These are phyloP conservation scores for Platerodrilus igneus DNA, from an alignment of 2,888 invertebrate species.

Conservation along the genomic window DNA sequence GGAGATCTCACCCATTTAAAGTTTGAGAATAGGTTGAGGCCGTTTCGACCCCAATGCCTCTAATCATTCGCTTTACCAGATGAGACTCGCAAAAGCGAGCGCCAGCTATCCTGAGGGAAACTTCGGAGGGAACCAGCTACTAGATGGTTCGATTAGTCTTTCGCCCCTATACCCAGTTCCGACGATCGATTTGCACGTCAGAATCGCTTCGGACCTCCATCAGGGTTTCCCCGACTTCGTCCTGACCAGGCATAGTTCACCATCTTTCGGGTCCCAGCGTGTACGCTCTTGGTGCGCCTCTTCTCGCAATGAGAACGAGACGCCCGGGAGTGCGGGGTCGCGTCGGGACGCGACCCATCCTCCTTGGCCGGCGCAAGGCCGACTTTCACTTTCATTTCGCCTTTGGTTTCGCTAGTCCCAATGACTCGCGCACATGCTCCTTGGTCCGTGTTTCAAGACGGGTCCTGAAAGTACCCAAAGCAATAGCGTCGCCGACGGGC, in stretches of 20 bases:
- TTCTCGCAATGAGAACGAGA: constrained; percentile 48
- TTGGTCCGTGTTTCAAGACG: constrained; percentile 77
- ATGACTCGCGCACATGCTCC: constrained; percentile 68
- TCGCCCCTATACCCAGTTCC: constrained; percentile 69
- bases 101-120: constrained; percentile 71
- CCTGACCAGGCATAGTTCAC: constrained; percentile 70
- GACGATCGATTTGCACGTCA: constrained; percentile 78
- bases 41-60: constrained; percentile 65
- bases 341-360: constrained; percentile 44
- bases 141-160: constrained; percentile 72
- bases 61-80: constrained; percentile 74
- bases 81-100: constrained; percentile 53
- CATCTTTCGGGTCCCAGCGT: constrained; percentile 70
- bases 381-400: constrained; percentile 63
- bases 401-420: constrained; percentile 56
- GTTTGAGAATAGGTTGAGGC: constrained; percentile 73
- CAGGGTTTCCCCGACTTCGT: constrained; percentile 66
- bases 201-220: constrained; percentile 69
- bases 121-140: constrained; percentile 74
- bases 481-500: constrained; percentile 42
- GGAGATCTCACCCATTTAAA: constrained; percentile 68
- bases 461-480: constrained; percentile 53
- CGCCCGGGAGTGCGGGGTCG: constrained; percentile 56
- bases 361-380: constrained; percentile 44
- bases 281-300: constrained; percentile 60